Evolutionary conservation across 1,140 invertebrate genomes (phyloP).

Genomic region (Ceratosolen fusciceps): DNA sequence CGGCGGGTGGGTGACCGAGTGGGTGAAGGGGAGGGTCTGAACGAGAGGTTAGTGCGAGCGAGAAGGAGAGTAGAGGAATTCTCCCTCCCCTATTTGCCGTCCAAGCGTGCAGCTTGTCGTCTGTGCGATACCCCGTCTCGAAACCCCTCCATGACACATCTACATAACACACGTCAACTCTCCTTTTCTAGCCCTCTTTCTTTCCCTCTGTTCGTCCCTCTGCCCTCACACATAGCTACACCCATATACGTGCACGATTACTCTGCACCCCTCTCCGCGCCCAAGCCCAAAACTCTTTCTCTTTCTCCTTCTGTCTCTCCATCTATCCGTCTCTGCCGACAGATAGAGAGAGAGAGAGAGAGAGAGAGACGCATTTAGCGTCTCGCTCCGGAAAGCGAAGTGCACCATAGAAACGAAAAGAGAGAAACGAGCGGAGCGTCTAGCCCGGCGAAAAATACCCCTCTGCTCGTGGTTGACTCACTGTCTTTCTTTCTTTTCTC

Average conservation of each 20-base stretch:
- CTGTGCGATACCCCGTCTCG: slow-evolving; percentile 47
- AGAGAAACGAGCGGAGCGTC: slow-evolving; percentile 24
- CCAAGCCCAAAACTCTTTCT: too few species aligned
- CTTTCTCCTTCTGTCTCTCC: slow-evolving; percentile 43
- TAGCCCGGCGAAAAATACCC: slow-evolving; percentile 43
- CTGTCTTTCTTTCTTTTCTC: slow-evolving; percentile 16
- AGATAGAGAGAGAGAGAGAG: too few species aligned
- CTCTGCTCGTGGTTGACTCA: slow-evolving; percentile 25
- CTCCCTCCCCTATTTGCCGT: slow-evolving; percentile 58
- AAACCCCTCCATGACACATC: slow-evolving; percentile 33
- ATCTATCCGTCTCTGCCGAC: slow-evolving; percentile 21
- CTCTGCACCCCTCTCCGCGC: too few species aligned
- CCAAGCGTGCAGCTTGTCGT: slow-evolving; percentile 57
- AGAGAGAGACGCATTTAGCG: slow-evolving; percentile 41
- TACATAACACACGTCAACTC: slow-evolving; percentile 42
- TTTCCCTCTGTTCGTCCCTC: slow-evolving; percentile 35
- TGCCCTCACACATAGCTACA: not conserved
- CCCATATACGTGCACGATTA: not conserved
- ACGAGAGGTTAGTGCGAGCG: too few species aligned
- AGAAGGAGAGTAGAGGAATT: slow-evolving; percentile 52
- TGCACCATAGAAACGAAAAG: slow-evolving; percentile 24
- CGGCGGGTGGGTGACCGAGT: not conserved
- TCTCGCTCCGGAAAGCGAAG: slow-evolving; percentile 23
- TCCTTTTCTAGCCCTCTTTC: slow-evolving; percentile 38
- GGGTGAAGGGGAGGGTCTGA: not conserved